A percentile compares a stretch with the other conserved stretches of the same genome.
These are phyloP conservation scores for Lates japonicus DNA, from an alignment of 2,797 vertebrate genomes.

Conservation along the genomic window DNA sequence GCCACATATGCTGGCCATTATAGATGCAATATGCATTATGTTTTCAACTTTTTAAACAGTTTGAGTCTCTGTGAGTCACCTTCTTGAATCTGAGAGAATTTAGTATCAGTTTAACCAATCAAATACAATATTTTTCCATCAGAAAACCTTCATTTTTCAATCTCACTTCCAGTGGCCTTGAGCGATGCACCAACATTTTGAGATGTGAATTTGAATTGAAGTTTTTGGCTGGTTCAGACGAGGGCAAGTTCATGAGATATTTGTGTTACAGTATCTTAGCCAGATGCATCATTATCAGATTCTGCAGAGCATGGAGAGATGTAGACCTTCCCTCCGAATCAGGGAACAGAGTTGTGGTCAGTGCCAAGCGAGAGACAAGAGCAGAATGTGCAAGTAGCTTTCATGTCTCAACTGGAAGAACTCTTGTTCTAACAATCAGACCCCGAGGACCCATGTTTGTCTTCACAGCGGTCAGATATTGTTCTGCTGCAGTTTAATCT, in stretches of 20 bases:
- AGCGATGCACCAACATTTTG: neutral
- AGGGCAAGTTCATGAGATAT: conserved; percentile 42
- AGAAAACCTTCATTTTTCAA: conserved; percentile 7
- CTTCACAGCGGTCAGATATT: conserved; percentile 80
- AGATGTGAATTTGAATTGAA: conserved; percentile 28
- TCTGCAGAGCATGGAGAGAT: conserved; percentile 70
- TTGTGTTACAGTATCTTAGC: conserved; percentile 48
- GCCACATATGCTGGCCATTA: neutral
- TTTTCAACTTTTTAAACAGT: conserved; percentile 8
- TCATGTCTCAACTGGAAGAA: conserved; percentile 79
- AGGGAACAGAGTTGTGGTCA: conserved; percentile 67
- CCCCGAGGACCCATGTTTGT: conserved; percentile 77
- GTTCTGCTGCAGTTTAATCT: conserved; percentile 81
- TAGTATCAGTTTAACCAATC: conserved; percentile 10
- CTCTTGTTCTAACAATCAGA: conserved; percentile 81
- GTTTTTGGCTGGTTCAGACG: conserved; percentile 20
- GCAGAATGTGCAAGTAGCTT: conserved; percentile 72
- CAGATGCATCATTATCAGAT: conserved; percentile 74
- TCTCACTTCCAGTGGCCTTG: neutral
- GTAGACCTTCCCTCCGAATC: conserved; percentile 51
- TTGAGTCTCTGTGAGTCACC: neutral
- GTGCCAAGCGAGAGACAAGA: conserved; percentile 63
- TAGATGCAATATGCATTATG: neutral
- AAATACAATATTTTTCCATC: conserved; percentile 1
- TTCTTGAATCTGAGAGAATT: neutral